These are phyloP conservation scores for Spea hammondii DNA, from an alignment of 2,797 vertebrate genomes.

Conservation along the genomic window DNA sequence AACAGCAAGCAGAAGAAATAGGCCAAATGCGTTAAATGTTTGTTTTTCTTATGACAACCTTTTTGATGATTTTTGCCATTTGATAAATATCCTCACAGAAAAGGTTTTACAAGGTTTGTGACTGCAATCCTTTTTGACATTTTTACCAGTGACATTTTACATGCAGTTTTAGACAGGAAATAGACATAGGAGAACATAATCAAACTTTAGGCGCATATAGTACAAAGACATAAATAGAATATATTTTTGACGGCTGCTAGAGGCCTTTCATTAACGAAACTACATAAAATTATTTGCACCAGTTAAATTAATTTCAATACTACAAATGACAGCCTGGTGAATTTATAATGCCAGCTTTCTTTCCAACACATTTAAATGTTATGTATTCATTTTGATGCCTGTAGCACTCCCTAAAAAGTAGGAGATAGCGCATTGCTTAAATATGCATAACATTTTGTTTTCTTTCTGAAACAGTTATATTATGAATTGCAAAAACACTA, in stretches of 20 bases:
- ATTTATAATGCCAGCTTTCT: not conserved
- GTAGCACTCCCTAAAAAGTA: constrained; percentile 1
- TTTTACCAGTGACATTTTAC: constrained; percentile 42
- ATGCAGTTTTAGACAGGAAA: constrained; percentile 14
- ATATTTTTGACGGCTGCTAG: not conserved
- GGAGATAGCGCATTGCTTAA: constrained; percentile 1
- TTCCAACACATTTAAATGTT: constrained; percentile 4
- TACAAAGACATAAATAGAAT: not conserved
- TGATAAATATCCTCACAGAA: constrained; percentile 20
- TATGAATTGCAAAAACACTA: constrained; percentile 21
- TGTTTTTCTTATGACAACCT: constrained; percentile 34
- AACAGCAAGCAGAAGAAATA: constrained; percentile 20
- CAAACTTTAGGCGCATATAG: not conserved
- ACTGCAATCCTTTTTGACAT: constrained; percentile 27
- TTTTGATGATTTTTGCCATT: constrained; percentile 23
- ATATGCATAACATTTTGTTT: constrained; percentile 19
- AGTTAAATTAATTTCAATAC: constrained; percentile 2
- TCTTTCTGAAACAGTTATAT: constrained; percentile 20
- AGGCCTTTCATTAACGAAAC: constrained; percentile 23
- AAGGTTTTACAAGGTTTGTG: constrained; percentile 18
- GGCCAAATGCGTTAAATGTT: constrained; percentile 22
- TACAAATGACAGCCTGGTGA: not conserved
- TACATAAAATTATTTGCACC: not conserved
- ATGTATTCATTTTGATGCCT: not conserved
- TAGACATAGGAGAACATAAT: not conserved